These are phyloP conservation scores for Clarias platycephalus DNA, from an alignment of 2,797 vertebrate genomes.

Conservation along the genomic window DNA sequence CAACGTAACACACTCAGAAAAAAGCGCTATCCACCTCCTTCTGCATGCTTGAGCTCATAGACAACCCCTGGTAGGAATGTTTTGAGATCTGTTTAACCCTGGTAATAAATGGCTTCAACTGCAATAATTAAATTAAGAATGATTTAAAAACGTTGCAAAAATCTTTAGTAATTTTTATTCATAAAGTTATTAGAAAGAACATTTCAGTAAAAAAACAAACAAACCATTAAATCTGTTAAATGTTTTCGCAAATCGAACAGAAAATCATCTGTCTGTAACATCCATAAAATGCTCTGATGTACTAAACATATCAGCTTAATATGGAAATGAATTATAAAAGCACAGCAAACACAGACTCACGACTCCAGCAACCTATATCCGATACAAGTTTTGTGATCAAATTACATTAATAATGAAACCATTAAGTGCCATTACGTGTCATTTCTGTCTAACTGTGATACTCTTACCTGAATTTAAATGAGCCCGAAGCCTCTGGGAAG, in stretches of 20 bases:
- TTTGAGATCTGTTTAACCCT: background rate
- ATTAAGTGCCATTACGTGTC: background rate
- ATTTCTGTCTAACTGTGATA: slow-evolving; percentile 2
- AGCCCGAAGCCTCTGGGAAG: background rate
- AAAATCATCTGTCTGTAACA: background rate
- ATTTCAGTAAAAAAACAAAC: background rate
- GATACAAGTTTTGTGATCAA: background rate
- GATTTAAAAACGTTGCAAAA: background rate
- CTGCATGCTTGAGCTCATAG: background rate
- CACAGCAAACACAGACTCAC: background rate
- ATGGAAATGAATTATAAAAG: background rate
- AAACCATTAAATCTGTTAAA: background rate
- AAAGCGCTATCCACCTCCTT: background rate
- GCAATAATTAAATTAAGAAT: background rate
- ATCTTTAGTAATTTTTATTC: background rate
- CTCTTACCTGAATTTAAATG: background rate
- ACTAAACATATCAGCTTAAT: background rate
- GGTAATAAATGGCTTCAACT: background rate
- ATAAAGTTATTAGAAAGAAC: background rate
- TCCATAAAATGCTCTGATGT: background rate
- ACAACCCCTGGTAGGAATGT: background rate
- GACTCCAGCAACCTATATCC: background rate
- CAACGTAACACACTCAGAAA: background rate
- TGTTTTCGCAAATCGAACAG: background rate
- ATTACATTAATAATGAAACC: slow-evolving; percentile 3